A percentile compares a stretch with the other conserved stretches of the same genome.
Conservation (phyloP, 2,888 invertebrate genomes). For the Stramonita haemastoma region DNA sequence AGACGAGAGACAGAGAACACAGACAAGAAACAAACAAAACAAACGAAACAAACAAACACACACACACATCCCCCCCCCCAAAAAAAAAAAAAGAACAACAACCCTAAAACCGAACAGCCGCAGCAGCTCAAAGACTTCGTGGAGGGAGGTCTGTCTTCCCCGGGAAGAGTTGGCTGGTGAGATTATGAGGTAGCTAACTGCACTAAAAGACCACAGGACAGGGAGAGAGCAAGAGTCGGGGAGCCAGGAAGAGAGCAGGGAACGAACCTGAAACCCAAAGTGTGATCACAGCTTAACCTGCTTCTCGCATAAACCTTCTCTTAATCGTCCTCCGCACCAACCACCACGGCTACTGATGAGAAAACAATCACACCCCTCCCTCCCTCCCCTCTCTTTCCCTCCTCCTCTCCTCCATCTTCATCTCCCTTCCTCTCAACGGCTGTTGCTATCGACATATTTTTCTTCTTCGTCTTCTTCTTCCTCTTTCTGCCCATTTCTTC, state of each 20-base stretch:
- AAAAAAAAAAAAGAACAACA: no score
- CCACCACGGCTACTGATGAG: constrained; percentile 12
- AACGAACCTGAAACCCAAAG: constrained; percentile 10
- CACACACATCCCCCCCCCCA: no score
- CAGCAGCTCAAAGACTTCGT: no score
- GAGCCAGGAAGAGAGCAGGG: not conserved
- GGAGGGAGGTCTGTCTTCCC: no score
- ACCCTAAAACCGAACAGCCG: no score
- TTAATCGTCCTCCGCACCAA: constrained; percentile 8
- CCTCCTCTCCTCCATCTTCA: not conserved
- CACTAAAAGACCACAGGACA: no score
- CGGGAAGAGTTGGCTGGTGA: no score
- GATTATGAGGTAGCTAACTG: no score
- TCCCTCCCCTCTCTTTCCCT: not conserved
- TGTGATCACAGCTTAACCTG: constrained; percentile 9
- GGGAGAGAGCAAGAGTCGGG: not conserved
- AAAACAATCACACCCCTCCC: constrained; percentile 8
- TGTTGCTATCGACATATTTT: not conserved
- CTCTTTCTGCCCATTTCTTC: not conserved
- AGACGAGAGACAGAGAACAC: not conserved
- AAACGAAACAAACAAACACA: no score
- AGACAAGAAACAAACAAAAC: not conserved
- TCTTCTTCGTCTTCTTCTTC: not conserved
- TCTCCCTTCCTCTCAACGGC: not conserved
- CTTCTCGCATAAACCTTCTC: constrained; percentile 20